Conservation (phyloP, 2,113 vertebrate species). For the Lagenorhynchus albirostris region DNA sequence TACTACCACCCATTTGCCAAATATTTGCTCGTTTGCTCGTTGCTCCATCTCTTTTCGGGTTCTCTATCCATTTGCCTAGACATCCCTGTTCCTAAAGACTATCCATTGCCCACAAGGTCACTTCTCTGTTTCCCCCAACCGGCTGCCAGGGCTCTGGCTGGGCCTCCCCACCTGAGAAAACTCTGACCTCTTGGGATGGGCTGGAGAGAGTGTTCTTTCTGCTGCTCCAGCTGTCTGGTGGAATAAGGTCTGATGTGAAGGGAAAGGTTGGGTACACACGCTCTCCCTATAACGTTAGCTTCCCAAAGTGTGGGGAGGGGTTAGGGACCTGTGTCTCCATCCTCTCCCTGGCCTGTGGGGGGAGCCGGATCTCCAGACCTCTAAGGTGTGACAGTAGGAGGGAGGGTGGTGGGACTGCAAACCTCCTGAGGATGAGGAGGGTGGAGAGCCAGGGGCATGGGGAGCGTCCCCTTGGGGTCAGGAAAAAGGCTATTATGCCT, state of each 20-base stretch:
- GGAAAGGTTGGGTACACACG: background rate
- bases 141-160: background rate
- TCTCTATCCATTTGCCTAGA: background rate
- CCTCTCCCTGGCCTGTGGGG: background rate
- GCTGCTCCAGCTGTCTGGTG: background rate
- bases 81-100: background rate
- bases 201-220: background rate
- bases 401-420: background rate
- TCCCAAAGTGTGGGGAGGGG: background rate
- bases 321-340: background rate
- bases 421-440: background rate
- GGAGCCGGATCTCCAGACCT: background rate
- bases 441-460: background rate
- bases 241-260: background rate
- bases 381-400: background rate
- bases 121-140: background rate
- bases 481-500: background rate
- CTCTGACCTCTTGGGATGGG: background rate
- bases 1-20: conserved; percentile 2
- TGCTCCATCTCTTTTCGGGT: background rate
- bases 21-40: conserved; percentile 4
- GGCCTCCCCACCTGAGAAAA: background rate
- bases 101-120: background rate
- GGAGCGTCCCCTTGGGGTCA: background rate
- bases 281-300: background rate